Conservation (phyloP, 2,113 vertebrate species). For the Pelodiscus sinensis region DNA sequence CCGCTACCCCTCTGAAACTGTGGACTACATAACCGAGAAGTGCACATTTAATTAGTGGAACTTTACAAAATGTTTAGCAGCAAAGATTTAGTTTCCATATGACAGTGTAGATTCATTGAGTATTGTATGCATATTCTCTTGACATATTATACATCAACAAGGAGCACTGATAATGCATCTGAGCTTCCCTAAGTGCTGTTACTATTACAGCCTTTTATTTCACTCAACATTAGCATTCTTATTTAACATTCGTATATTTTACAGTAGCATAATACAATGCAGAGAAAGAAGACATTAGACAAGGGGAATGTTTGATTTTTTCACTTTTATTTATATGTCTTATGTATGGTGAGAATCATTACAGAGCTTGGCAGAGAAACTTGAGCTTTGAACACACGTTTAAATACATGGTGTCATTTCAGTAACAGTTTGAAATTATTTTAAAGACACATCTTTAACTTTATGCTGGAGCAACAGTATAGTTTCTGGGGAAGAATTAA, state of each 20-base stretch:
- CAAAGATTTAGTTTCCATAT: no score
- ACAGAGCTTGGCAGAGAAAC: neutral
- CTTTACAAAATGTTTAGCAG: neutral
- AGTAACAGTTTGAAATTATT: neutral
- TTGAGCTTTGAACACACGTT: neutral
- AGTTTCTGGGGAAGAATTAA: neutral
- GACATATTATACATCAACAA: neutral
- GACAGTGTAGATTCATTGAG: neutral
- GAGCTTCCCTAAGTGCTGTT: neutral
- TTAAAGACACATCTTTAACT: neutral
- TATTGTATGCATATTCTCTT: neutral
- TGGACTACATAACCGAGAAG: neutral
- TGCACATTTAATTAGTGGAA: neutral
- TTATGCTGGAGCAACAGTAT: neutral
- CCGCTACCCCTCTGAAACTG: no score
- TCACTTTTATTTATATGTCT: neutral
- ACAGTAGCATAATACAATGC: neutral
- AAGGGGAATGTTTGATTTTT: neutral
- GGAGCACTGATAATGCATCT: neutral
- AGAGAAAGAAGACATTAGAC: neutral
- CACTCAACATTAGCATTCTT: neutral
- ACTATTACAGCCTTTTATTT: conserved; percentile 35
- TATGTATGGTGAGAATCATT: neutral
- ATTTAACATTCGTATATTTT: neutral
- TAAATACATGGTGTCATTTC: neutral